Evolutionary conservation across 2,888 invertebrate species (phyloP), one percentile per base, ranked within the genome.

Genomic region (Agrenia bidenticulata): DNA sequence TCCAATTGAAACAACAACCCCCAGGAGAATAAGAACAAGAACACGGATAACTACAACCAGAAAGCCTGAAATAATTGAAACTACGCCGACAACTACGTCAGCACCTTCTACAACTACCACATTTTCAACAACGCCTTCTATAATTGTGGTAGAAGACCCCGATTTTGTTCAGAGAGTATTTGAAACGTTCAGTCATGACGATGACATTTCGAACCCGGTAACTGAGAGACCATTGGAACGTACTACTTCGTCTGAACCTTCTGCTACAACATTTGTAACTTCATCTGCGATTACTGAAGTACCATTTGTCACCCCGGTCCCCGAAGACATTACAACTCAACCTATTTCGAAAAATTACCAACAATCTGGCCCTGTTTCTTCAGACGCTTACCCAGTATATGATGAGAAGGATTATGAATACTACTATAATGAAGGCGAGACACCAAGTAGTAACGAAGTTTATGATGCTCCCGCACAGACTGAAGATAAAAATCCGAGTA

Each of bases 341-440:
- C 51, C 15, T 19, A 26, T 17, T 11, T 4, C 15, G 2, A 7
- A 51, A 21, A 19, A 4, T 45, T 4, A 45, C 4, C 45, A 45
- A 45, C 19, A 15, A 45, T 5, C 45, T 4, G 19, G 4, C 5
- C 45, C 5, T 45, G 4, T n/a, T 45, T 45, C 45, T 45, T 17
- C 45, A 4, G 45, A 45, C 5, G 15, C 15, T 17, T 45, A 15
- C 45, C 19, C 19, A 5, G 19, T 15, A 9, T 45, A 15, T n/a
- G 21, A 51, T 51, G 57, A 41, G 7, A 21, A 19, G 2, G 39
- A 57, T 17, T 19, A 21, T 41, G 57, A 57, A 19, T 57, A 57
- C 32, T 39, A 57, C 21, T 57, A 57, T 21, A 17, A 57, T 17
- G 39, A 57, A 21, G 41, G 26, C 9, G 54, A 54, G 17, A 54